phyloP scores from a whole-genome alignment of 2,888 invertebrate species.

The Sussaba pulchella region DNA sequence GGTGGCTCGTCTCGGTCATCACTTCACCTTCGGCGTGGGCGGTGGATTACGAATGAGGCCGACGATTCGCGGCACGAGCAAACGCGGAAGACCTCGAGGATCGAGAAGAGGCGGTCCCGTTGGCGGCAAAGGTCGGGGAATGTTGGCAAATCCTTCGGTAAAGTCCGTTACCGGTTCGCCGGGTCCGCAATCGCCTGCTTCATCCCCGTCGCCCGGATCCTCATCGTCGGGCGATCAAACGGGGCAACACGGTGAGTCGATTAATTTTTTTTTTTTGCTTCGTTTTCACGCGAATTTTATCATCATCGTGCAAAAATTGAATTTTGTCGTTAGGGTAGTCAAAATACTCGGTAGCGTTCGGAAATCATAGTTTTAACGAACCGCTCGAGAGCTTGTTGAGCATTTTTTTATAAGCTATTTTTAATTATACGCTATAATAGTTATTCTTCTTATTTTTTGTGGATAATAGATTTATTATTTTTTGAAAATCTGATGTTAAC shows the following conservation, averaged over 20 bases:
- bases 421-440: too few species aligned
- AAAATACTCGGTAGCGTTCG: too few species aligned
- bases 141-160: conserved; percentile 73
- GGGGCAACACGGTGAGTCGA: conserved; percentile 72
- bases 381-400: too few species aligned
- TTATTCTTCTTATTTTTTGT: too few species aligned
- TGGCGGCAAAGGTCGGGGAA: conserved; percentile 81
- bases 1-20: conserved; percentile 77
- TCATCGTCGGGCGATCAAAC: conserved; percentile 70
- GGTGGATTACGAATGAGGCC: conserved; percentile 83
- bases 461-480: too few species aligned
- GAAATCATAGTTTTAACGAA: too few species aligned
- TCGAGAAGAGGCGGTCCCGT: conserved; percentile 87
- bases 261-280: conserved; percentile 24
- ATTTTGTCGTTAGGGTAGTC: not conserved
- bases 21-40: conserved; percentile 75
- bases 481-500: too few species aligned
- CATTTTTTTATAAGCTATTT: too few species aligned
- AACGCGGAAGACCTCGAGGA: conserved; percentile 91
- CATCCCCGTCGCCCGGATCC: conserved; percentile 71
- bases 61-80: conserved; percentile 86
- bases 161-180: conserved; percentile 58
- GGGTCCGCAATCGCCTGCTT: conserved; percentile 71
- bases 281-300: not conserved
- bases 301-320: conserved; percentile 14